These are phyloP conservation scores for Zaprionus obscuricornis DNA, from an alignment of 2,888 invertebrate genomes.

Conservation along the genomic window DNA sequence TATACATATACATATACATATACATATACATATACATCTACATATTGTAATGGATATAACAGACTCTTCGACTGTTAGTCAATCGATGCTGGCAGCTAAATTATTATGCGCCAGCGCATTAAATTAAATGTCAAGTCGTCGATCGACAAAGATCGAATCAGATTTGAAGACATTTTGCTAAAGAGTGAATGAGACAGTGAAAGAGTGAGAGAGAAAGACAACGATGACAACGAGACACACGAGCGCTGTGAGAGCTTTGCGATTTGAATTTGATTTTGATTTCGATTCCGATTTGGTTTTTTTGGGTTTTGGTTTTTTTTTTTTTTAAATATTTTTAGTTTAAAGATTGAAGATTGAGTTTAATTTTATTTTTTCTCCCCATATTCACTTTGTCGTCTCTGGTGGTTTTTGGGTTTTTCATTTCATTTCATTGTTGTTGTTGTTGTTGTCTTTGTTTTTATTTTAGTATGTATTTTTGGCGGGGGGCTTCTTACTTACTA, in stretches of 20 bases:
- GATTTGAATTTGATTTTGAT: conserved; percentile 34
- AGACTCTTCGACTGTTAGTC: conserved; percentile 36
- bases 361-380: not conserved
- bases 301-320: conserved; percentile 20
- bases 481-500: conserved; percentile 10
- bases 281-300: conserved; percentile 14
- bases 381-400: conserved; percentile 19
- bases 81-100: conserved; percentile 28
- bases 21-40: conserved; percentile 3
- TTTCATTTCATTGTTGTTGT: conserved; percentile 5
- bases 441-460: not conserved
- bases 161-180: conserved; percentile 6
- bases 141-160: conserved; percentile 23
- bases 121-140: conserved; percentile 68
- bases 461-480: not conserved
- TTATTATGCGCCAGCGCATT: conserved; percentile 62
- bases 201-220: conserved; percentile 1
- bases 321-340: conserved; percentile 7
- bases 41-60: conserved; percentile 19
- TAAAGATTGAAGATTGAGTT: too few species aligned
- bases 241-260: conserved; percentile 43
- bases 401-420: conserved; percentile 18
- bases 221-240: conserved; percentile 18
- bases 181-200: not conserved
- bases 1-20: not conserved